Evolutionary conservation across 2,888 invertebrate genomes (phyloP), one percentile per base, ranked within the genome.

Genomic region (Bimastos eiseni): DNA sequence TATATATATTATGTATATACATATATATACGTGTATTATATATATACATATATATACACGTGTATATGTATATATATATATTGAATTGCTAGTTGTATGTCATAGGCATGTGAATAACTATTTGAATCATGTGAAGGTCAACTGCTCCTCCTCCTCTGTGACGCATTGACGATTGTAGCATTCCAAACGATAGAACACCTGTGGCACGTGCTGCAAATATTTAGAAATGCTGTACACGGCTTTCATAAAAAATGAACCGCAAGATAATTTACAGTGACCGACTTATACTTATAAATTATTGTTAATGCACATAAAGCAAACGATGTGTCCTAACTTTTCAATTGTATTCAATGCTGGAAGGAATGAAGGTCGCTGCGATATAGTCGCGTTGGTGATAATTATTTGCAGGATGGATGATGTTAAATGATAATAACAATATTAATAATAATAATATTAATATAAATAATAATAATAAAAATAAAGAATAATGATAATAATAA

Each of bases 401-500:
- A 49, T 49, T 49, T 24, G 24, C 49, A 49, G 49, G 49, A 49
- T 49, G 24, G 19, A 15, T 2, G 17, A 44, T 44, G 15, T 2
- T 44, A 44, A 44, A 17, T 44, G 15, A 17, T 44, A 11, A 17
- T 17, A 11, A 17, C 17, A 11, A 17, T 17, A 11, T 44, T 15
- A 44, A 15, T 44, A 6, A 44, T 44, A 5, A 49, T n/a, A 17
- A 49, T 49, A 21, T 21, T 21, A 1, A 49, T 49, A 49, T 0
- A 5, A 41, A 41, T 41, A 41, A 41, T 41, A 41, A 41, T 41
- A 15, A 15, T 15, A 44, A 17, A 17, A 44, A 44, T 44, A 44
- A 44, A 89, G 13, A 89, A 89, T 44, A 89, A 89, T 44, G 38
- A 41, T 89, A 41, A 41, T 41, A 41, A 41, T 41, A 41, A 36